Base-by-base conservation (phyloP, 2,113 vertebrate species). In the Tenrec ecaudatus region DNA sequence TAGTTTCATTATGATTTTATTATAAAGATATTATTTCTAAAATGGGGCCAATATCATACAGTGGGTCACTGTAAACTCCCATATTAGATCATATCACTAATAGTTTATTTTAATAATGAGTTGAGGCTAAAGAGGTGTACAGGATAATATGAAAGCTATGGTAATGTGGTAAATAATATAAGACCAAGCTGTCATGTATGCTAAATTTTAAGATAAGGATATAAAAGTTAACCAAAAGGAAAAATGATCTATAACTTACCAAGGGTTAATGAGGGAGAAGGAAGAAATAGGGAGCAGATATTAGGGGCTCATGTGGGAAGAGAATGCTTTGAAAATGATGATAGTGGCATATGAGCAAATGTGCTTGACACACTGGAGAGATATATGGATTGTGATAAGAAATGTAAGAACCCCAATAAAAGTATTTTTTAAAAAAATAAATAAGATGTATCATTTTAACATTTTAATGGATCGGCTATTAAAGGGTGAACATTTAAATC, bases 1-100 rank as follows among this genome's bases (percentile, higher is more conserved):
- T 29, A 23, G 16, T 77, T 84, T 80, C 6, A 62, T 62, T 64
- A 81, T 7, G 60, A 58, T 69, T 47, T 40, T 81, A 82, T 25
- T 57, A 43, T 92, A 87, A 90, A 95, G 9, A 58, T 19, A 6
- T 73, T 76, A 73, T 58, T 88, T 85, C 25, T 11, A n/a, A 89
- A 64, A 86, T 31, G 0, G 29, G 71, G 6, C 15, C 43, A 31
- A 73, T 29, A 43, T 0, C 7, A 83, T 27, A 58, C 71, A 27
- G 23, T 40, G 82, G 66, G 27, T 1, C 20, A 69, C 85, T 57
- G 31, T 53, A 66, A 90, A 88, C 4, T 57, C 12, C 25, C 36
- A 66, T 2, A 64, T 43, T 84, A 57, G 3, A 27, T 82, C 17
- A 29, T 73, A 10, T 77, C 2, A 86, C 4, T 31, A 60, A 78